Evolutionary conservation across 2,797 vertebrate genomes (phyloP).

Genomic region (Cephalopachus bancanus): DNA sequence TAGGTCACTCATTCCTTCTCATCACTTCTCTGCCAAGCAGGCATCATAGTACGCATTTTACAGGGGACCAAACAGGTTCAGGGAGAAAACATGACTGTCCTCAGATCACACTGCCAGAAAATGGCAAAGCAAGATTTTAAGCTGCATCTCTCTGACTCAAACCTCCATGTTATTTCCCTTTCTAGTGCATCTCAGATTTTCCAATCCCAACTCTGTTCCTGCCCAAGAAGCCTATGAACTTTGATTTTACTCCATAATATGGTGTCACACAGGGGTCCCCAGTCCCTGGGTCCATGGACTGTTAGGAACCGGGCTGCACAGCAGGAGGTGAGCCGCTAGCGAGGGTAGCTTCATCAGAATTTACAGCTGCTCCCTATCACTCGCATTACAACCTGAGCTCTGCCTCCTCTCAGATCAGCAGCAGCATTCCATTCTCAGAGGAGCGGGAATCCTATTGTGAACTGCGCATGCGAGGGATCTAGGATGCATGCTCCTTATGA

Average conservation of each 20-base stretch:
- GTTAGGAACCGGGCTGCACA: no score
- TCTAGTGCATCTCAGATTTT: neutral
- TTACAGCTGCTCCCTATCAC: no score
- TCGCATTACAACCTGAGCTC: no score
- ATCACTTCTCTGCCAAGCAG: neutral
- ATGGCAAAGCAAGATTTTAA: neutral
- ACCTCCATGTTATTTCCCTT: neutral
- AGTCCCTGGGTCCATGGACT: no score
- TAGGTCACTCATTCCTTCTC: neutral
- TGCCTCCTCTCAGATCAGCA: no score
- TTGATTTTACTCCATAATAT: conserved; percentile 29
- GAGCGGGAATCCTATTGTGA: no score
- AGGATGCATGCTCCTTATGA: no score
- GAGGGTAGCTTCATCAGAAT: no score
- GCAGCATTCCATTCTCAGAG: no score
- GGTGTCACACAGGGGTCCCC: no score
- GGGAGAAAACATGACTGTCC: neutral
- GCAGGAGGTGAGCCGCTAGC: no score
- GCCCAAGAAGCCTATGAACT: neutral
- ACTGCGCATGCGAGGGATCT: no score
- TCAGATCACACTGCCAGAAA: neutral
- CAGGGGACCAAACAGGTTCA: neutral
- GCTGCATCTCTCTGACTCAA: neutral
- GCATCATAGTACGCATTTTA: neutral
- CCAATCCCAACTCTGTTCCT: neutral